Evolutionary conservation across 2,797 vertebrate genomes (phyloP), one percentile per base, ranked within the genome.

Genomic region (Argentina silus): DNA sequence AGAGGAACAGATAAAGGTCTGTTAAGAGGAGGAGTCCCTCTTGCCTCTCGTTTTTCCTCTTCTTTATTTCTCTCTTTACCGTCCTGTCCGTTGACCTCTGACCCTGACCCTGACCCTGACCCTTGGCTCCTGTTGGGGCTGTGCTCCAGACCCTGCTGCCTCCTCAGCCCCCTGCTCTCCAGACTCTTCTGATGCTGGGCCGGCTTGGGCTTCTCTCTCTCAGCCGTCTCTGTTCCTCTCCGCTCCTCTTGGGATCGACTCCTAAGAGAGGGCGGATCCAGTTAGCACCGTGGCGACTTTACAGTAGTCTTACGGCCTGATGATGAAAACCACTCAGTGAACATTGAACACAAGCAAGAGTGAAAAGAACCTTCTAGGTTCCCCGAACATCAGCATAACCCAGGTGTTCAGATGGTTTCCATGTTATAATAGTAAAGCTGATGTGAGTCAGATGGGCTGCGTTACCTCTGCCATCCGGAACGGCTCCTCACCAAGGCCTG

Each of bases 1-100:
- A 94, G 78, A 1, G 93, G 91, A 48, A 97, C 81, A 17, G 93
- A 89, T 23, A 80, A 81, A 0, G 95, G 96, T 74, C 95, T 90
- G 73, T 86, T 85, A 0, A 86, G 68, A 0, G 53, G 80, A 1
- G 78, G 86, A 61, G 90, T 86, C 69, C 64, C 69, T 80, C 89
- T 86, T 78, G 63, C 66, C 10, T 81, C 81, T 6, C 5, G 74
- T 21, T 12, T 75, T 45, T 80, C 82, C 7, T 15, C 67, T 70
- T 76, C 87, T 23, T 10, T 10, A 72, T 43, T 68, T 47, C 72
- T 65, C 71, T 63, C 60, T 19, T 23, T 19, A 4, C 77, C 23
- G 75, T 55, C 21, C 14, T 62, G 23, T 61, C 50, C 14, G 15
- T 44, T 48, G 50, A 42, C n/a, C 2, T 48, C 60, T 45, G 1